A percentile compares a stretch with the other conserved stretches of the same genome.
phyloP scores from a whole-genome alignment of 1,140 invertebrate species.

The Cheumatopsyche charites region DNA sequence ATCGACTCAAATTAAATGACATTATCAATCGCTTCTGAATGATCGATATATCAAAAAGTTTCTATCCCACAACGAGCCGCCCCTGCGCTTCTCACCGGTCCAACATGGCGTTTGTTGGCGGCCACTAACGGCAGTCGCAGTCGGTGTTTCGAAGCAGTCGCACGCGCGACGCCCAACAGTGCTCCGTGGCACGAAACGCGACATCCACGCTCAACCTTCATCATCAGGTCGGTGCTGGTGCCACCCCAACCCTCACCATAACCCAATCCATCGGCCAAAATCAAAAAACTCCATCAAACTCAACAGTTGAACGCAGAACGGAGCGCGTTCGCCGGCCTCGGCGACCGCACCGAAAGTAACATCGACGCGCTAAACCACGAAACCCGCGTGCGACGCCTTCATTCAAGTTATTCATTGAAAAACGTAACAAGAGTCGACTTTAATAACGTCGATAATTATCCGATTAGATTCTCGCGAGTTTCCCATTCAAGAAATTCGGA shows the following conservation, averaged over 20 bases:
- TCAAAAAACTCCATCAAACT: background rate
- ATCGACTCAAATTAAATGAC: no score
- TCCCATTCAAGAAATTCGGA: no score
- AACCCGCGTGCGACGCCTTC: slow-evolving; percentile 13
- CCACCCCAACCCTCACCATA: no score
- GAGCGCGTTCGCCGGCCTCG: background rate
- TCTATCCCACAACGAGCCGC: slow-evolving; percentile 7
- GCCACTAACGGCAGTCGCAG: slow-evolving; percentile 32
- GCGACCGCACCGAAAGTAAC: slow-evolving; percentile 5
- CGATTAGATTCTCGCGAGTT: no score
- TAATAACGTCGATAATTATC: no score
- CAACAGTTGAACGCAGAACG: background rate
- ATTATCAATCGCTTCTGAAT: no score
- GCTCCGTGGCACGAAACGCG: no score
- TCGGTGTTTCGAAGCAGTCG: background rate
- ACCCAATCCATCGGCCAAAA: background rate
- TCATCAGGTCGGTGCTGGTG: background rate
- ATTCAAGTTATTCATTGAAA: background rate
- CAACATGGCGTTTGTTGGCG: slow-evolving; percentile 31
- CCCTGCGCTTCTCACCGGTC: background rate
- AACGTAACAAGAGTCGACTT: no score
- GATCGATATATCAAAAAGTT: background rate
- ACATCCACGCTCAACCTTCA: background rate
- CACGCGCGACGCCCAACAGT: background rate
- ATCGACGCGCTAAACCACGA: slow-evolving; percentile 26